Evolutionary conservation across 2,888 invertebrate genomes (phyloP), one percentile per base, ranked within the genome.

Genomic region (Limnephilus lunatus): DNA sequence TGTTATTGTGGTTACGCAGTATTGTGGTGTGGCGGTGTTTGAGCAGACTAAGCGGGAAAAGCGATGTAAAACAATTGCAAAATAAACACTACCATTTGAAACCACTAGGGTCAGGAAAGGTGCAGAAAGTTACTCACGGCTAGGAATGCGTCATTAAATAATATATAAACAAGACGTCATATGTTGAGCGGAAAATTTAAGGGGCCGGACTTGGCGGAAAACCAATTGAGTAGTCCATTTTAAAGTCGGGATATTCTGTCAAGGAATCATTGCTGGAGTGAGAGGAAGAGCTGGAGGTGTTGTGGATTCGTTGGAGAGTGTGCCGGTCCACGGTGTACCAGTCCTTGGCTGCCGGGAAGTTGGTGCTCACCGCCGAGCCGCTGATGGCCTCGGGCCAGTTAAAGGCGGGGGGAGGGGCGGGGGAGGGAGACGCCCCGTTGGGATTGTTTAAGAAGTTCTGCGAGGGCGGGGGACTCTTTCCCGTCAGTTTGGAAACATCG

Each of bases 351-450:
- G 86, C n/a, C 12, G 44, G 31, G 85, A 87, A 92, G 15, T 86
- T 90, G 30, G 88, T 91, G 80, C 68, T 91, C 48, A 95, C 95
- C 2, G 95, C 94, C 5, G 95, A 95, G 7, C 94, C 95, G 92
- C 95, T 95, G 92, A 95, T 95, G 94, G 95, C 95, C 94, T 95
- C 95, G 0, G 95, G 95, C 95, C 95, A 95, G 85, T 95, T 95
- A 93, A 95, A 95, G 9, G 81, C 81, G 83, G 85, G 39, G 4
- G 92, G 87, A 44, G 90, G 83, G 30, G 81, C 90, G 25, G 89
- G 88, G 12, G 85, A 88, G 31, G 89, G 82, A 19, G 85, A 81
- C 32, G 92, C n/a, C 48, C 90, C 90, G 14, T 90, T 91, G 81
- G 89, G 85, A 81, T 93, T 92, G 80, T 93, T 93, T 48, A 92